Percentiles rank a stretch among this genome's conserved stretches.
phyloP scores from a whole-genome alignment of 2,113 vertebrate species.

The Pterocles orientalis region DNA sequence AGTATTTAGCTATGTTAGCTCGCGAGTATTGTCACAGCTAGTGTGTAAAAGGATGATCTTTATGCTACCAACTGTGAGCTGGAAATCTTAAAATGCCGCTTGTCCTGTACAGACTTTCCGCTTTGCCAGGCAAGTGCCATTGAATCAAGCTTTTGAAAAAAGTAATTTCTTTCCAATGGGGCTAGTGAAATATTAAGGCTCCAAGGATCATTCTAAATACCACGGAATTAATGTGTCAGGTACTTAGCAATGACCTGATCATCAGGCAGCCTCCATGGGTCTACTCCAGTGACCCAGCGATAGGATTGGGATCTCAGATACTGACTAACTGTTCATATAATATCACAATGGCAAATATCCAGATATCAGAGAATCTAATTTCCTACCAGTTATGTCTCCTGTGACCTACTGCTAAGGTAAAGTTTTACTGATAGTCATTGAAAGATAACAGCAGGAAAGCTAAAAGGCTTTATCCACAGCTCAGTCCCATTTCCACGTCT shows the following conservation, averaged over 20 bases:
- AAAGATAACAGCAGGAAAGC: neutral
- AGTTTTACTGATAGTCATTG: neutral
- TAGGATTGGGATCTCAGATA: neutral
- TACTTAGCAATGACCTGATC: neutral
- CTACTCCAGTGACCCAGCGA: neutral
- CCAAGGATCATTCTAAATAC: neutral
- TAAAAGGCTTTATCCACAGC: neutral
- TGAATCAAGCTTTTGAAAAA: neutral
- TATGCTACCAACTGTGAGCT: neutral
- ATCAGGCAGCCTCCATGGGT: neutral
- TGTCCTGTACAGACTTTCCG: neutral
- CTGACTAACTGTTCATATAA: neutral
- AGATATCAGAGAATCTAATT: neutral
- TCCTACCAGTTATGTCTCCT: neutral
- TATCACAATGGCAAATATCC: neutral
- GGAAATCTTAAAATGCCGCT: neutral
- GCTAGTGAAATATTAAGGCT: neutral
- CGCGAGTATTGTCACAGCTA: neutral
- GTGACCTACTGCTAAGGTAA: neutral
- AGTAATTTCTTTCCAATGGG: neutral
- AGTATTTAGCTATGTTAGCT: conserved; percentile 37
- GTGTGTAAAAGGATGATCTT: conserved; percentile 30
- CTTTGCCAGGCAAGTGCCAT: neutral
- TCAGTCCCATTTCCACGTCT: neutral
- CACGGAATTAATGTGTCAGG: conserved; percentile 9